These are phyloP conservation scores for Hemistola chrysoprasaria DNA, from an alignment of 2,888 invertebrate species.

Conservation along the genomic window DNA sequence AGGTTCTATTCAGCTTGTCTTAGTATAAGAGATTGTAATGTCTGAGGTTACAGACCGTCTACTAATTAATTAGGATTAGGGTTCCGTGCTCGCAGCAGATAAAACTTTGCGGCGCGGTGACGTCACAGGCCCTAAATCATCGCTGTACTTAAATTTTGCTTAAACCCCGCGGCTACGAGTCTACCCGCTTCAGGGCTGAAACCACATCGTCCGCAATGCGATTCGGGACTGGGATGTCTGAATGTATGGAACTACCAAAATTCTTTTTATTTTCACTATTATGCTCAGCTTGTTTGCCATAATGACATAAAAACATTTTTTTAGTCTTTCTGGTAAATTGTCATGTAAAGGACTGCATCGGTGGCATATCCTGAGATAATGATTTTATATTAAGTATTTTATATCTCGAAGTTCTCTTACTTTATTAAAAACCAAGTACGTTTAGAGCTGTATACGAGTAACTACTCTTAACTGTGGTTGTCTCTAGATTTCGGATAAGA, in stretches of 20 bases:
- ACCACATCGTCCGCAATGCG: constrained; percentile 8
- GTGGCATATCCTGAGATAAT: too few relatives aligned
- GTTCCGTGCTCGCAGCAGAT: constrained; percentile 58
- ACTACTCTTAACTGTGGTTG: constrained; percentile 44
- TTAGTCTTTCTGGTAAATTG: too few relatives aligned
- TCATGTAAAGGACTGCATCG: too few relatives aligned
- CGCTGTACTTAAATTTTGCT: constrained; percentile 55
- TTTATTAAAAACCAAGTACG: constrained; percentile 1
- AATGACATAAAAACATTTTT: too few relatives aligned
- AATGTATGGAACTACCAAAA: too few relatives aligned
- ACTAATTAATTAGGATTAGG: constrained; percentile 76
- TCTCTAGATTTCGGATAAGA: constrained; percentile 54
- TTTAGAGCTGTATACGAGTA: too few relatives aligned
- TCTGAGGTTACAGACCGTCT: constrained; percentile 57
- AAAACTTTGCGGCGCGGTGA: constrained; percentile 57
- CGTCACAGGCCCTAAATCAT: constrained; percentile 36
- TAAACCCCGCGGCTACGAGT: constrained; percentile 46
- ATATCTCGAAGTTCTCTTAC: neutral
- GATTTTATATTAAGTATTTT: too few relatives aligned
- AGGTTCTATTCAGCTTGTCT: constrained; percentile 19
- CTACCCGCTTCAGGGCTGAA: constrained; percentile 41
- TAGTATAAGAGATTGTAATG: constrained; percentile 49
- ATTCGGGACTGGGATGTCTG: neutral
- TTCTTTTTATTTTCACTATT: too few relatives aligned
- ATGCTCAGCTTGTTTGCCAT: too few relatives aligned